Evolutionary conservation across 2,888 invertebrate species (phyloP), one percentile per base, ranked within the genome.

Genomic region (Epistrophe grossulariae): DNA sequence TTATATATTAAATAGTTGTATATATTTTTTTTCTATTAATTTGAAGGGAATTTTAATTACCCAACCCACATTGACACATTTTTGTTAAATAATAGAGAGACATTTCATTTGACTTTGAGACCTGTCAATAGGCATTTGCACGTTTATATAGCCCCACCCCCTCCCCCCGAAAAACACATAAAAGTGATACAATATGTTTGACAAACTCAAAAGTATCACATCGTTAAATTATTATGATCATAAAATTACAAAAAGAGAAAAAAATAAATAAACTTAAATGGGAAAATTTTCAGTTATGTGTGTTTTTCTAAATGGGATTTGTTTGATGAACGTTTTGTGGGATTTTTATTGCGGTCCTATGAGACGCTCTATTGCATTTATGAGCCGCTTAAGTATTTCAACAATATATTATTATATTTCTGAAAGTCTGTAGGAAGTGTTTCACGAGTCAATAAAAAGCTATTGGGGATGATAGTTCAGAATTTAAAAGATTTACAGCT

Each of bases 311-410:
- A 79, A 79, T 73, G 73, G 82, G 82, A 85, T 82, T 72, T 79
- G 78, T 82, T 79, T 85, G 82, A 82, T 85, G 82, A 74, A 50
- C 50, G 73, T 82, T 81, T 85, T 70, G 55, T 45, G 64, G 70
- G 73, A 50, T 64, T 81, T 85, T 85, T 85, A 82, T 85, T 73
- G 74, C 70, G 70, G 74, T 64, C 52, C 70, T 19, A 64, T 79
- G 70, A 55, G 66, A 73, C 19, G 48, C 40, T 70, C 57, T 31
- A 52, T 55, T 40, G 50, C 35, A 35, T 62, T 55, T 64, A 52
- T 52, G 52, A 31, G 31, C 17, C n/a, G 43, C 13, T 13, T 24
- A 55, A 70, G 35, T 70, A 40, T 52, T 70, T 40, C 24, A 15
- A 11, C 50, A 68, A 68, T 35, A 48, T 50, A 11, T 50, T 40